Evolutionary conservation across 1,140 invertebrate genomes (phyloP), one percentile per base, ranked within the genome.

Genomic region (Cephus cinctus): DNA sequence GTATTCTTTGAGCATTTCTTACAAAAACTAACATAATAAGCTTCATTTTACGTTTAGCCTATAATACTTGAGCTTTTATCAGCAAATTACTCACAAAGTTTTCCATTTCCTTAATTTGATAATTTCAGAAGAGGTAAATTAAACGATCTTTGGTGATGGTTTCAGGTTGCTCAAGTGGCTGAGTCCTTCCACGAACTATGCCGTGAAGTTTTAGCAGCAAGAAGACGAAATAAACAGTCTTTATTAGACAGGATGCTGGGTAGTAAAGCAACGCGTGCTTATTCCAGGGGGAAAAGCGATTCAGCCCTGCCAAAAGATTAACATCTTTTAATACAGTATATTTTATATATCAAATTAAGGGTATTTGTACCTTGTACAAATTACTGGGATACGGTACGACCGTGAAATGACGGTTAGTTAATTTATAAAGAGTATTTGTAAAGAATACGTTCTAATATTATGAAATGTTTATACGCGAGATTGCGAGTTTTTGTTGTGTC

Each of bases 181-280:
- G 87, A 91, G 41, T 89, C 87, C 4, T 94, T 94, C 73, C 85
- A 88, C 58, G 89, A 92, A 57, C 79, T 93, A 3, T 90, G 89
- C 63, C 81, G 88, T 16, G 89, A 92, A 59, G 88, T 94, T 5
- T 73, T 92, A 38, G 81, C 83, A 14, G 83, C 84, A 2, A 78
- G 90, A 49, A 78, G 89, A 55, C 83, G 90, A 64, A 90, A 88
- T 47, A 94, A 94, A 63, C 89, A 90, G 66, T 93, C 90, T 18
- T 76, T 89, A 1, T 67, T 89, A 21, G 86, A 88, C 52, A 78
- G 90, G 51, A 90, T 94, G 84, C 71, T 90, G 11, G 88, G 86
- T 59, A 79, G 82, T n/a, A 83, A 83, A 25, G 83, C 83, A 47
- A 66, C 80, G 42, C 73, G 83, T 47, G 83, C 86, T 21, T 92